phyloP scores from a whole-genome alignment of 1,140 invertebrate genomes.

The Drosophila quadrilineata region DNA sequence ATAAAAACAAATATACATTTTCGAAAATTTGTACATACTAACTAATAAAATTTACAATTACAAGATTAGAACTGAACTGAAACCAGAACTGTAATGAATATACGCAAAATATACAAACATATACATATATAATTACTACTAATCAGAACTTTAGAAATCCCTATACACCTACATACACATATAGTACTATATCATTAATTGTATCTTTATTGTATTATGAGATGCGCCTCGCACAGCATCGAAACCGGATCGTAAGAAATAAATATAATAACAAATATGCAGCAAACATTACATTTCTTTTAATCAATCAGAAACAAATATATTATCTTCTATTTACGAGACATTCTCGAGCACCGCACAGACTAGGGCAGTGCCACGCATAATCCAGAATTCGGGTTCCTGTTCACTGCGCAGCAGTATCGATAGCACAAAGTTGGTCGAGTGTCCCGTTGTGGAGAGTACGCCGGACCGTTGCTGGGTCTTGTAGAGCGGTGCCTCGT shows the following conservation, averaged over 20 bases:
- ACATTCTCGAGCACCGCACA: slow-evolving; percentile 87
- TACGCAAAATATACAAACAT: slow-evolving; percentile 6
- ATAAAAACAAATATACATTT: no score
- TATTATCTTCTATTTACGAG: slow-evolving; percentile 25
- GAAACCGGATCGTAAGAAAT: no score
- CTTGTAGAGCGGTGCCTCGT: slow-evolving; percentile 91
- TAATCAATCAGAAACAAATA: not conserved
- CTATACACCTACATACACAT: no score
- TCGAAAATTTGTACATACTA: no score
- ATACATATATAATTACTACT: not conserved
- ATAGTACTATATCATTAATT: no score
- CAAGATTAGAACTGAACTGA: slow-evolving; percentile 32
- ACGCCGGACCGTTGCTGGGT: slow-evolving; percentile 91
- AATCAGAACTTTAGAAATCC: no score
- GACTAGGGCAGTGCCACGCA: slow-evolving; percentile 91
- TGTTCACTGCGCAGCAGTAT: slow-evolving; percentile 86
- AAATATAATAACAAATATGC: no score
- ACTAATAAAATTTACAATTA: not conserved
- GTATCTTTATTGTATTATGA: no score
- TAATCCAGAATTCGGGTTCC: slow-evolving; percentile 90
- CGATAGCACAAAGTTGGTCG: slow-evolving; percentile 93
- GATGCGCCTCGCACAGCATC: no score
- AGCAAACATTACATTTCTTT: slow-evolving; percentile 18
- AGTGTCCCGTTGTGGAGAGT: slow-evolving; percentile 93
- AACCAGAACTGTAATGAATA: slow-evolving; percentile 55